Evolutionary conservation across 2,888 invertebrate species (phyloP), one percentile per base, ranked within the genome.

Genomic region (Chalcis sispes): DNA sequence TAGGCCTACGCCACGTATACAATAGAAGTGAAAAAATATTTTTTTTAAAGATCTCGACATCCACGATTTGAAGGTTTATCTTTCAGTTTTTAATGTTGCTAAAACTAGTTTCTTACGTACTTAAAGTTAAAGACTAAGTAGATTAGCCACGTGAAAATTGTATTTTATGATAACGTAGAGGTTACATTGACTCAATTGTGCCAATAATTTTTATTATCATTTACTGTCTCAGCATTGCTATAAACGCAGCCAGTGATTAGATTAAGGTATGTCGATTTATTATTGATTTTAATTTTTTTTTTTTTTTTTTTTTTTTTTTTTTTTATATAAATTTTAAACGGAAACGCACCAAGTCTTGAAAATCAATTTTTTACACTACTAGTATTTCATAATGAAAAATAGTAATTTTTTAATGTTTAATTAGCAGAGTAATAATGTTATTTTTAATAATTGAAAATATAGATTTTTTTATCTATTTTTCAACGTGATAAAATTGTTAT

Each of bases 221-320:
- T 75, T 67, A 27, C 7, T 64, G 27, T 75, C 65, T 62, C 50
- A 73, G 59, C 64, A 72, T 58, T 61, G 27, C 29, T 71, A 46
- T 46, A n/a, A n/a, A n/a, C 23, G 20, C 74, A 72, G 79, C 76
- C 75, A 75, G 75, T 76, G 78, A 75, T 80, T 78, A 77, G 40
- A 73, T 77, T 70, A 73, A 27, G 13, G 25, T 72, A 64, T 76
- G 67, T 74, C 77, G 59, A 67, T 72, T 74, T 74, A 74, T 77
- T 73, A 70, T 74, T 78, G 76, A n/a, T n/a, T n/a, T n/a, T n/a
- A n/a, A n/a, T n/a, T n/a, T n/a, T n/a, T n/a, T 15, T 2, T 5
- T 18, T 36, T 40, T 61, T 2, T 61, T 27, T 32, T 18, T 61
- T n/a, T 36, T 61, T 20, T 61, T 32, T 18, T 20, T 40, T 66